Evolutionary conservation across 2,113 vertebrate species (phyloP).

Genomic region (Lagopus leucura): DNA sequence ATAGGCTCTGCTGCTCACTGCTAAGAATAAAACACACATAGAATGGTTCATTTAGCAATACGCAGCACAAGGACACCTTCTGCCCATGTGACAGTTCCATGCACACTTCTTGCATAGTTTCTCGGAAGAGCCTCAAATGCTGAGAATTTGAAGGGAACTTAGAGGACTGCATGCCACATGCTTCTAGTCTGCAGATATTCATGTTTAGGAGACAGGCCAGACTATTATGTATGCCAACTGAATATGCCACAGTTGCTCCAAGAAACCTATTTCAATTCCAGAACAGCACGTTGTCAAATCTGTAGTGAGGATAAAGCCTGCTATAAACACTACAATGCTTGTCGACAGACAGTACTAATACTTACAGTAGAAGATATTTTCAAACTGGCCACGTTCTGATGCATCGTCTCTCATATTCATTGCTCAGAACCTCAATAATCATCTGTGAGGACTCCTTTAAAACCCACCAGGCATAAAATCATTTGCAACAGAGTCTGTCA

Average conservation of each 20-base stretch:
- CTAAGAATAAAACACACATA: background rate
- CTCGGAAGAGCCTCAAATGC: background rate
- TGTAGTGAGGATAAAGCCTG: background rate
- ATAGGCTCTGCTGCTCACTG: background rate
- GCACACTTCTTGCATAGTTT: background rate
- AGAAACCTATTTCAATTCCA: background rate
- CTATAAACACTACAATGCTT: background rate
- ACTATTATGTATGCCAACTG: background rate
- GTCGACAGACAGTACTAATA: background rate
- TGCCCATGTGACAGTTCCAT: background rate
- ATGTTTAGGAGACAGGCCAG: background rate
- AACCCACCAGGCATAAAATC: slow-evolving; percentile 34
- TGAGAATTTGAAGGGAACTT: background rate
- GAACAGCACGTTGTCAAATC: background rate
- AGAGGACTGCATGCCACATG: background rate
- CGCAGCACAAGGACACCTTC: background rate
- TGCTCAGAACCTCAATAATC: slow-evolving; percentile 7
- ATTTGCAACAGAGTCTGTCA: slow-evolving; percentile 21
- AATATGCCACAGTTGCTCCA: background rate
- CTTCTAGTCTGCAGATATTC: background rate
- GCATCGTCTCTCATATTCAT: background rate
- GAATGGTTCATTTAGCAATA: background rate
- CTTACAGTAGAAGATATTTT: background rate
- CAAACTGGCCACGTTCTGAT: background rate
- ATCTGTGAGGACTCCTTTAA: slow-evolving; percentile 32